Percentiles rank a stretch among this genome's conserved stretches.
phyloP scores from a whole-genome alignment of 1,140 invertebrate genomes.

The Melanaphis sacchari region DNA sequence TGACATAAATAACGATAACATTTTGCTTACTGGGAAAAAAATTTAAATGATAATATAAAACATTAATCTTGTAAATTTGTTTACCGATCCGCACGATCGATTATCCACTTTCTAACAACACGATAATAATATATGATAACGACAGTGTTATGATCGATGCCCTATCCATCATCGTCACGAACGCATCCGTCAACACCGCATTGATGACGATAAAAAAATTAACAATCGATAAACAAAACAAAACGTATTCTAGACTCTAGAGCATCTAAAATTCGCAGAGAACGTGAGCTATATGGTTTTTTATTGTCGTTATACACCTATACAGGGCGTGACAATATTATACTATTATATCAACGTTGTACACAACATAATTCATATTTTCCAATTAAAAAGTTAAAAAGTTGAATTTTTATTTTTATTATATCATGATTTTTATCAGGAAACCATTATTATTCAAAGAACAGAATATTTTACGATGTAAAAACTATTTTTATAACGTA shows the following conservation, averaged over 20 bases:
- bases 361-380: too few species aligned
- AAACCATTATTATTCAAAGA: neutral
- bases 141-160: neutral
- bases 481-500: too few species aligned
- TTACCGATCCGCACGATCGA: neutral
- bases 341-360: too few species aligned
- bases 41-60: neutral
- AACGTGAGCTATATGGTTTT: neutral
- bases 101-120: neutral
- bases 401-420: neutral
- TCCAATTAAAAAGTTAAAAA: neutral
- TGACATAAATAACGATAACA: too few species aligned
- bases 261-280: neutral
- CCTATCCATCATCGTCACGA: neutral
- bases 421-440: neutral
- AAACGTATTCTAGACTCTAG: neutral
- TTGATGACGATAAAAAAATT: neutral
- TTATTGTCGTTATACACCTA: neutral
- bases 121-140: neutral
- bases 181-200: neutral
- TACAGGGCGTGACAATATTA: too few species aligned
- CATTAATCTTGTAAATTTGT: neutral
- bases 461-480: neutral
- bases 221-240: neutral
- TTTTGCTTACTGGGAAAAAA: too few species aligned